Percentiles rank a stretch among this genome's conserved stretches.
These are phyloP conservation scores for Indicator indicator DNA, from an alignment of 2,113 vertebrate species.

Conservation along the genomic window DNA sequence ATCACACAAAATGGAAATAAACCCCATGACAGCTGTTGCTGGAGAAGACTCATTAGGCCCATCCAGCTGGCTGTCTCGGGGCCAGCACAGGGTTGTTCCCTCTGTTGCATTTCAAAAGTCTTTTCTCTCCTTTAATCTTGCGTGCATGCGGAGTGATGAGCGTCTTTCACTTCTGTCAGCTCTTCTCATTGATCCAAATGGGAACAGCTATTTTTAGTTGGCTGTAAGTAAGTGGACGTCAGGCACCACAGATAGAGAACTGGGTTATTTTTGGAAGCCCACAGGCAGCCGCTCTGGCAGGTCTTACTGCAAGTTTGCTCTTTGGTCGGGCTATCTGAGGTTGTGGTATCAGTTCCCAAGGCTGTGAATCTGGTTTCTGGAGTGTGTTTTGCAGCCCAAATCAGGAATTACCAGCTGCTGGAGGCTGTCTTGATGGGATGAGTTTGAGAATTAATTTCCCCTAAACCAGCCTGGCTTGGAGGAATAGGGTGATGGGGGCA, in stretches of 20 bases:
- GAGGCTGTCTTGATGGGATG: background rate
- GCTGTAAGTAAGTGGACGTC: background rate
- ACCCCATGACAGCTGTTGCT: slow-evolving; percentile 45
- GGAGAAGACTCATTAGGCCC: slow-evolving; percentile 24
- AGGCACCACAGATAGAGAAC: accelerated
- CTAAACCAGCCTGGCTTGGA: background rate
- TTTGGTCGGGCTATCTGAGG: background rate
- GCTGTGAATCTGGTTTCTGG: background rate
- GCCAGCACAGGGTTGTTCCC: background rate
- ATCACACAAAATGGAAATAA: slow-evolving; percentile 39
- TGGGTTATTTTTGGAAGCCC: slow-evolving; percentile 23
- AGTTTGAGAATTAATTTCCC: background rate
- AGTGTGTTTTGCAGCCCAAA: background rate
- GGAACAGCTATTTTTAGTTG: slow-evolving; percentile 49
- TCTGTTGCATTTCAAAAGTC: background rate
- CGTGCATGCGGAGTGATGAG: background rate
- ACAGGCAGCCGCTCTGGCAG: background rate
- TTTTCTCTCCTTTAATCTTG: slow-evolving; percentile 13
- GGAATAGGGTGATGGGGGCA: background rate
- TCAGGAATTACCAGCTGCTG: background rate
- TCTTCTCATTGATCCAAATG: background rate
- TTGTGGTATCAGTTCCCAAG: background rate
- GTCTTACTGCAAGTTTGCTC: background rate
- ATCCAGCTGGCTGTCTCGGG: slow-evolving; percentile 41
- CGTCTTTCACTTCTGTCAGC: background rate